Evolutionary conservation across 2,888 invertebrate genomes (phyloP), one percentile per base, ranked within the genome.

Genomic region (Nomada ferruginata): DNA sequence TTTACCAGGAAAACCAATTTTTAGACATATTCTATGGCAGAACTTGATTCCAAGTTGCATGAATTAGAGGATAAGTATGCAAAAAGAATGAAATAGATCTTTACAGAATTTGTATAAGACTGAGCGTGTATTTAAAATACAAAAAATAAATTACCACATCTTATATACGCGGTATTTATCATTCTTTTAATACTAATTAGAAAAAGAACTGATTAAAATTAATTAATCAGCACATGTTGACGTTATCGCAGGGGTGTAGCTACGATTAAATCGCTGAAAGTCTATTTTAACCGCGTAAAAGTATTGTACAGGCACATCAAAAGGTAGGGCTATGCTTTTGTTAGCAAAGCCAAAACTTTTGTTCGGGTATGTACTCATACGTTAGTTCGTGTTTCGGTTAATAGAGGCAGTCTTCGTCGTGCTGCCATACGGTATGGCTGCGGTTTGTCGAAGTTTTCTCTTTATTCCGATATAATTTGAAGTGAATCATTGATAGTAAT

Each of bases 361-460:
- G 87, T 57, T 61, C 26, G 13, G 5, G 88, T 82, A 72, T 91
- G 91, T 92, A 92, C 88, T 55, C 23, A 2, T 70, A 53, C 59
- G 61, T 85, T 92, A 92, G 92, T 93, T 92, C 91, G 76, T 72
- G 70, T 71, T 86, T 84, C 89, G 86, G 81, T 89, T 89, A 90
- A 76, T 88, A 92, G 92, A 91, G 93, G 92, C 91, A 92, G 93
- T 91, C 86, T 86, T 85, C 87, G 87, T 91, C 90, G 92, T 90
- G 90, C 91, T 89, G 90, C 89, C 90, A 89, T 89, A 91, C 91
- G 92, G 91, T 91, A 92, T 92, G 93, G 92, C 90, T 76, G 90
- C 87, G 87, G 83, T 86, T 79, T 76, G 86, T 89, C 87, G 83
- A 83, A 84, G 85, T 90, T 89, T 89, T 87, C 85, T 78, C 84